These are phyloP conservation scores for Chrysolina haemoptera DNA, from an alignment of 2,888 invertebrate genomes.

Conservation along the genomic window DNA sequence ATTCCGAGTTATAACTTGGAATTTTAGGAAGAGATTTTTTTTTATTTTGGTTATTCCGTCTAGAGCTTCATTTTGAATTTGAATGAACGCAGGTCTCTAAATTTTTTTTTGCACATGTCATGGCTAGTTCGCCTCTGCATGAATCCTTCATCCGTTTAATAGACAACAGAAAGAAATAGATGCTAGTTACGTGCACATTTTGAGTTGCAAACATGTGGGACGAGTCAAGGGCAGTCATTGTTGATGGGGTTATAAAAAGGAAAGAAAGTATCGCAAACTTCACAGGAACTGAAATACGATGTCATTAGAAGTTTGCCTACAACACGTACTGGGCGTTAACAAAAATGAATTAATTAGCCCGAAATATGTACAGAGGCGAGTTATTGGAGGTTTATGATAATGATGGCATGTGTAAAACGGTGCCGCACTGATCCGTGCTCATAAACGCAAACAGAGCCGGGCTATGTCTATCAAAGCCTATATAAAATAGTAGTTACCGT, in stretches of 20 bases:
- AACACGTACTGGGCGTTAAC: neutral
- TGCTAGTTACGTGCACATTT: neutral
- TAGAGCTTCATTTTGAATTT: no score
- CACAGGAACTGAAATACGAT: slow-evolving; percentile 11
- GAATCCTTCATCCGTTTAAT: neutral
- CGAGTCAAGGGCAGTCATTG: slow-evolving; percentile 4
- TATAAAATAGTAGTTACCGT: no score
- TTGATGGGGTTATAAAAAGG: neutral
- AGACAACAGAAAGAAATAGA: slow-evolving; percentile 1
- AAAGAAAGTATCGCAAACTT: slow-evolving; percentile 1
- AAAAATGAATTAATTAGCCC: neutral
- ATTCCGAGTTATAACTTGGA: no score
- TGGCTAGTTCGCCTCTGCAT: neutral
- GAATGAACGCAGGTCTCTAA: no score
- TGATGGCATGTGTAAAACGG: neutral
- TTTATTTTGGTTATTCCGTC: no score
- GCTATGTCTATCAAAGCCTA: neutral
- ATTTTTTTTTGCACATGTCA: neutral
- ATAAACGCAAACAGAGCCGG: neutral
- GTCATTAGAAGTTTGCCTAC: neutral
- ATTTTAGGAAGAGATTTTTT: no score
- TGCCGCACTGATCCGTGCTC: neutral
- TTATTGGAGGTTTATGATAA: neutral
- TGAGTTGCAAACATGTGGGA: neutral
- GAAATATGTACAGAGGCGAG: neutral